Evolutionary conservation across 2,113 vertebrate species (phyloP), one percentile per base, ranked within the genome.

Genomic region (Fulmarus glacialis): DNA sequence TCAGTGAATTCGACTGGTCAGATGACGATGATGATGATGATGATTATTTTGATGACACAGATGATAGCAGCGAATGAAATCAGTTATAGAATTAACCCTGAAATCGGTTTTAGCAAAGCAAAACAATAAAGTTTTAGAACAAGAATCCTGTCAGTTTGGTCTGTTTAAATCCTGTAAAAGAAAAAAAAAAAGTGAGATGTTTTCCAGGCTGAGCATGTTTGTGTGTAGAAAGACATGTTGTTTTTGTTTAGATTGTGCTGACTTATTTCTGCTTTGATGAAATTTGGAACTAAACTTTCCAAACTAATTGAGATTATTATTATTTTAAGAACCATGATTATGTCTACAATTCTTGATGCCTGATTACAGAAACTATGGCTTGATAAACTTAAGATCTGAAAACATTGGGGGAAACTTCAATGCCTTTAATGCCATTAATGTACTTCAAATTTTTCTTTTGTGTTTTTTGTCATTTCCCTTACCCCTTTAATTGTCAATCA

Each of bases 1-100:
- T 99, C 98, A 99, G 98, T 98, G 98, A 98, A 96, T 98, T 99
- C 98, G 97, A 98, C 97, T 98, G 98, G 98, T 98, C 99, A 87
- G 98, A 99, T 89, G 98, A 98, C 92, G 99, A 99, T 75, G 98
- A 99, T 97, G 98, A 97, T 87, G 98, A 96, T 97, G 97, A 92
- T 40, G 98, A 96, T 94, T 87, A 97, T 83, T 98, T 98, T 97
- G 97, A 98, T 93, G 98, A 98, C 88, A 96, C 96, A 93, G 95
- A 98, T 94, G 97, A 98, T 94, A 98, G 97, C 97, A 98, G 98
- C 7, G 98, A 98, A 96, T 98, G 97, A 98, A 98, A 95, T 81
- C 94, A 98, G 86, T 97, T 93, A 80, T 48, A 94, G 82, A 97
- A 71, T 93, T 90, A 91, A 97, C 58, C 66, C 87, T 96, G 91